Percentiles rank a stretch among this genome's conserved stretches.
Evolutionary conservation across 2,113 vertebrate genomes (phyloP).

Genomic region (Phycodurus eques): DNA sequence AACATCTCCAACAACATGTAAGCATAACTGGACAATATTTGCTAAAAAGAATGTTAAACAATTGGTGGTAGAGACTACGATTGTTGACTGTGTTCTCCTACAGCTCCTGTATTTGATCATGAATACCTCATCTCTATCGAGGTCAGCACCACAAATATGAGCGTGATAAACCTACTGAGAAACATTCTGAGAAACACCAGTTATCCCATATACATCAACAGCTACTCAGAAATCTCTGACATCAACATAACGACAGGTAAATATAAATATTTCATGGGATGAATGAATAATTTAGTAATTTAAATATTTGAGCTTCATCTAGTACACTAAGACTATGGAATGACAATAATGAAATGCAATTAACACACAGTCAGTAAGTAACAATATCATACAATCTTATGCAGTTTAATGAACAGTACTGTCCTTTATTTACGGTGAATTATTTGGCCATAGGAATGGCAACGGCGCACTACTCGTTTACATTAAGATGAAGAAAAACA

Average conservation of each 20-base stretch:
- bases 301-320: no score
- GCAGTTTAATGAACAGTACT: no score
- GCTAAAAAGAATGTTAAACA: neutral
- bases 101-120: conserved; percentile 2
- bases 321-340: no score
- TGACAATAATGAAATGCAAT: no score
- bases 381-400: no score
- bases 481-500: no score
- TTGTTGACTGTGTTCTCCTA: neutral
- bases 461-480: no score
- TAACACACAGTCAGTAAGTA: no score
- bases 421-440: no score
- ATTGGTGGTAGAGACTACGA: neutral
- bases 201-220: conserved; percentile 27
- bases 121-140: conserved; percentile 29
- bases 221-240: conserved; percentile 5
- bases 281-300: no score
- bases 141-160: conserved; percentile 28
- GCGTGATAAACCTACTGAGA: conserved; percentile 24
- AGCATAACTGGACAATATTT: neutral
- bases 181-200: conserved; percentile 14
- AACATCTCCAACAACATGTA: conserved; percentile 5
- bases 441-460: no score
- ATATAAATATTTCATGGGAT: neutral
- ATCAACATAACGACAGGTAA: conserved; percentile 42